Base-by-base conservation (phyloP, 2,113 vertebrate genomes). In the Ameiurus melas region DNA sequence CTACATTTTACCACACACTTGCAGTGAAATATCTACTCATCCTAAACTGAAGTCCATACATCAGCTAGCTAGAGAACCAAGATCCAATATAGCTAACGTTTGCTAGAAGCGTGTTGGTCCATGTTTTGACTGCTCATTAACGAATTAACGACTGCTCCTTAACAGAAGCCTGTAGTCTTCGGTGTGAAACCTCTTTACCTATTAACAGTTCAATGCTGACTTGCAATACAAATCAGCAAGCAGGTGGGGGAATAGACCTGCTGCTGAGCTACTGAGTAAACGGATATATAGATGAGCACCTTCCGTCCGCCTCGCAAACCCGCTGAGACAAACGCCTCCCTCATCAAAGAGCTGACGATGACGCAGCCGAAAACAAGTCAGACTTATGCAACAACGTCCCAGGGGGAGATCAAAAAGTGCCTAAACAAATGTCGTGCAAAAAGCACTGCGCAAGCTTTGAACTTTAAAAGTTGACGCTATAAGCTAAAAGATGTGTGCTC, bases 401-500 rank as follows among this genome's bases (percentile, higher is more conserved):
- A 25, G 17, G 73, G 43, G 68, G 55, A 70, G 10, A 66, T 75
- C 2, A 30, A 82, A 30, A 82, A 60, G 3, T 5, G 22, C 57
- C 33, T 43, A 57, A 73, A 60, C 66, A 83, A 73, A 83, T 10
- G 19, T 0, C 53, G 8, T 19, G 62, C 33, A 62, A 25, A 73
- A 87, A 84, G 53, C 27, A 51, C 70, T 19, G 87, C 55, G 27
- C 22, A 33, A n/a, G 60, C 57, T 55, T 64, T 79, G n/a, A 83
- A 68, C 70, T 55, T 19, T 22, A 25, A 83, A 87, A 66, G 19
- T 14, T 20, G 30, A 7, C 14, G 10, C 60, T 57, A 5, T 14
- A 70, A 85, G 64, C 58, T 43, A 5, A 51, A 36, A 70, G 73
- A 85, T 66, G 13, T 64, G 66, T 4, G 19, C 39, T 55, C n/a